Evolutionary conservation across 2,888 invertebrate species (phyloP), one percentile per base, ranked within the genome.

Genomic region (Napeogenes inachia): DNA sequence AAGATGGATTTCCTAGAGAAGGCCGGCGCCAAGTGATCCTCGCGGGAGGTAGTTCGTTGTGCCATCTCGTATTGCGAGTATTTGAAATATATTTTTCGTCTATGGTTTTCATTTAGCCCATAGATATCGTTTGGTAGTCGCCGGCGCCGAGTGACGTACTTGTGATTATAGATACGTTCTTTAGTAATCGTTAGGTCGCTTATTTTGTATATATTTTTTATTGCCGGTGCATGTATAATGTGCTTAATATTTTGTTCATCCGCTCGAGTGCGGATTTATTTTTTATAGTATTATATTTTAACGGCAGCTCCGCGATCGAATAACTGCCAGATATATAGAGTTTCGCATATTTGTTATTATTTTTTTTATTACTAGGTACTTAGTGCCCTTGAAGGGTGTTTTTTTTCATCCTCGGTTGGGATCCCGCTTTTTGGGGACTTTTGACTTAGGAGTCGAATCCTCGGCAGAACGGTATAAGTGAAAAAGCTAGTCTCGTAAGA

Each of bases 1-100:
- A 91, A 91, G 74, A 91, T 91, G 91, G 91, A 91, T 74, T 91
- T 91, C 71, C 74, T 91, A 57, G 91, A 91, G 72, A 91, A 91
- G 70, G 89, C 89, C 6, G 83, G 85, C 75, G 87, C 82, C 60
- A 91, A 91, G 72, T 85, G 78, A 75, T 63, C 60, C 42, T 54
- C 13, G 12, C 42, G 10, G 42, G 42, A 10, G 42, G 10, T 12
- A 12, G 42, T 42, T n/a, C 32, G 21, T 46, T n/a, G 53, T 13
- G 21, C n/a, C 33, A 45, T 47, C 21, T 21, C 54, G 45, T 32
- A 35, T 42, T 12, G 12, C 35, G 42, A 42, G 42, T 42, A 35
- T 35, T 47, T 47, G 21, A 13, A 45, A 12, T n/a, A 3, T 35
- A 35, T 35, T 35, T 35, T 35, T 35, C 21, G 35, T 35, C 35